These are phyloP conservation scores for Ciconia stormi DNA, from an alignment of 2,113 vertebrate species.

Conservation along the genomic window DNA sequence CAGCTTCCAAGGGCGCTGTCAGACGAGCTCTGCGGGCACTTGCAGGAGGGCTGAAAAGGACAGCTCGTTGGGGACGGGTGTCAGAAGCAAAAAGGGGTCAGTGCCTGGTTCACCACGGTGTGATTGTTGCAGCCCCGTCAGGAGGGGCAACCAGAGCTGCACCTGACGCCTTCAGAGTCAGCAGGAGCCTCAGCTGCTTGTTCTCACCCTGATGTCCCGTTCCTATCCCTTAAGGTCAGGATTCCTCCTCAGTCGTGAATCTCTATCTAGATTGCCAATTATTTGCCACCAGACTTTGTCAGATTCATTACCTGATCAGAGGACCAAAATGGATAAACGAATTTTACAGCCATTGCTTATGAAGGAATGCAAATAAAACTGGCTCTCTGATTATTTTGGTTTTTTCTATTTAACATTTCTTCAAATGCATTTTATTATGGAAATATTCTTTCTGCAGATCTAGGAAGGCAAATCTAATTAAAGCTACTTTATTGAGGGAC, in stretches of 20 bases:
- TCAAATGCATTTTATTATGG: background rate
- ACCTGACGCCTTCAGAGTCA: background rate
- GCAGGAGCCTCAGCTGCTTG: conserved; percentile 7
- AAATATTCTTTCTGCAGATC: background rate
- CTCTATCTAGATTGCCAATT: background rate
- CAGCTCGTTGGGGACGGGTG: background rate
- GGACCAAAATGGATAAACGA: background rate
- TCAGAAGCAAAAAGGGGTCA: background rate
- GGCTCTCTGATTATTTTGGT: background rate
- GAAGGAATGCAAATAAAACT: background rate
- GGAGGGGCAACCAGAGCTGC: background rate
- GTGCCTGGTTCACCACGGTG: background rate
- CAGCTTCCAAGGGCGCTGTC: rapidly evolving
- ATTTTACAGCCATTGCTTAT: background rate
- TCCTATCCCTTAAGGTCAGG: background rate
- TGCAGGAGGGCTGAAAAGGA: background rate
- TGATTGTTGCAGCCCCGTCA: background rate
- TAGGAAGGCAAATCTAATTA: background rate
- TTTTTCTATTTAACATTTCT: background rate
- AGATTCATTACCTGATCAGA: background rate
- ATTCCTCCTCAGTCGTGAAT: background rate
- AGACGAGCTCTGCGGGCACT: background rate
- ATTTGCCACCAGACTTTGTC: background rate
- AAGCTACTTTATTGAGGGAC: background rate
- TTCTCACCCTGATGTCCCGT: background rate